phyloP scores from a whole-genome alignment of 2,888 invertebrate species.

The Gnatocerus cornutus region DNA sequence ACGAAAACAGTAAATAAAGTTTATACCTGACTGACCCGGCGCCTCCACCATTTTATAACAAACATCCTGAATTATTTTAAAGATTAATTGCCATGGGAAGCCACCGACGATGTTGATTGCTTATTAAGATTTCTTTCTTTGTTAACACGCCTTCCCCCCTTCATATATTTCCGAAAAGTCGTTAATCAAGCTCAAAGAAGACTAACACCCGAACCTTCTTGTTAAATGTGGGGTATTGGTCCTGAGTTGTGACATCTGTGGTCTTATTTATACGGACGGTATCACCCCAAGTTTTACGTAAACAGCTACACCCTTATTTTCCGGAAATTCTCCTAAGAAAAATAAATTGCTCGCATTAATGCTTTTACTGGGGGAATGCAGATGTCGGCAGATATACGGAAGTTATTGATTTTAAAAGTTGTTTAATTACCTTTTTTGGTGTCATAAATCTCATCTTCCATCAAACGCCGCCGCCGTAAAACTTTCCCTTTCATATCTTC shows the following conservation, averaged over 20 bases:
- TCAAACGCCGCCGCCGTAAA: not conserved
- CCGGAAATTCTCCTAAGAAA: constrained; percentile 13
- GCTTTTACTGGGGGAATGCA: not conserved
- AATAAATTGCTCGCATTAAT: constrained; percentile 1
- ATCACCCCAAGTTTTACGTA: constrained; percentile 26
- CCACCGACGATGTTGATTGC: constrained; percentile 33
- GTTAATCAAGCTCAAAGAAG: constrained; percentile 40
- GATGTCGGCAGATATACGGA: too few species aligned
- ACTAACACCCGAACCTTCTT: constrained; percentile 26
- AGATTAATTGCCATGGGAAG: constrained; percentile 34
- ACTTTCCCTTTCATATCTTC: constrained; percentile 1
- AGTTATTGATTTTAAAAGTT: too few species aligned
- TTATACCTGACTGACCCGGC: too few species aligned
- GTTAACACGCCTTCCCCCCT: constrained; percentile 10
- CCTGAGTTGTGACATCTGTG: constrained; percentile 42
- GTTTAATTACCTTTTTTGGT: too few species aligned
- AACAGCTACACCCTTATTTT: constrained; percentile 19
- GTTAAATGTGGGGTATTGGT: constrained; percentile 34
- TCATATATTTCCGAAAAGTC: constrained; percentile 30
- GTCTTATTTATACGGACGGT: constrained; percentile 40
- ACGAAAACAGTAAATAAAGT: constrained; percentile 1
- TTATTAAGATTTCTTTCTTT: constrained; percentile 44
- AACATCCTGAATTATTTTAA: constrained; percentile 21
- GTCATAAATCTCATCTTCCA: not conserved
- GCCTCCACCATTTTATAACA: constrained; percentile 2